phyloP scores from a whole-genome alignment of 2,888 invertebrate species.

The Caenorhabditis afra region DNA sequence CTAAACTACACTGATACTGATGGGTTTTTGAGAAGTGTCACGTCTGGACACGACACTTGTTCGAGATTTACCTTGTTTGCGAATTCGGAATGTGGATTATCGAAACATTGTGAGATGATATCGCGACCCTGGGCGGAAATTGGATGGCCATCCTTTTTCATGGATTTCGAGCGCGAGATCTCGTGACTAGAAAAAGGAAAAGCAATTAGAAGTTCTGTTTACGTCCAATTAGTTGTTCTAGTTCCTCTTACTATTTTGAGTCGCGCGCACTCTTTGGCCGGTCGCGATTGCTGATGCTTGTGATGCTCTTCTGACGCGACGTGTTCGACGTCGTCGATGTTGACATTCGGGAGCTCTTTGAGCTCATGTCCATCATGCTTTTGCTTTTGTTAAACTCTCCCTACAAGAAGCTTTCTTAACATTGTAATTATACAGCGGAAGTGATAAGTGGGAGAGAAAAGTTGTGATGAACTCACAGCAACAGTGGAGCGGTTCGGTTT shows the following conservation, averaged over 20 bases:
- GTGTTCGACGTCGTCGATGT: constrained; percentile 46
- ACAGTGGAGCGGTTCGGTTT: constrained; percentile 39
- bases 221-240: not conserved
- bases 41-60: not conserved
- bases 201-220: too few species aligned
- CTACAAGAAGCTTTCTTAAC: too few species aligned
- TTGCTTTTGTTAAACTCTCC: constrained; percentile 59
- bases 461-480: constrained; percentile 13
- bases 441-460: constrained; percentile 3
- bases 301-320: constrained; percentile 57
- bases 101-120: constrained; percentile 77
- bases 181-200: constrained; percentile 40
- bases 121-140: constrained; percentile 68
- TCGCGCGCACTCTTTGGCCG: constrained; percentile 54
- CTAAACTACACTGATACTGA: constrained; percentile 31
- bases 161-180: constrained; percentile 65
- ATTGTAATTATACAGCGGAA: too few species aligned
- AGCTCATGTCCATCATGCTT: constrained; percentile 63
- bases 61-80: constrained; percentile 69
- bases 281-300: constrained; percentile 56
- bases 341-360: constrained; percentile 41
- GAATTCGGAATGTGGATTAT: constrained; percentile 78
- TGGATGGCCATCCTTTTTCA: constrained; percentile 68
- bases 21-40: not conserved
- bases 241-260: constrained; percentile 22